phyloP scores from a whole-genome alignment of 2,797 vertebrate species.

The Neoniphon sammara region DNA sequence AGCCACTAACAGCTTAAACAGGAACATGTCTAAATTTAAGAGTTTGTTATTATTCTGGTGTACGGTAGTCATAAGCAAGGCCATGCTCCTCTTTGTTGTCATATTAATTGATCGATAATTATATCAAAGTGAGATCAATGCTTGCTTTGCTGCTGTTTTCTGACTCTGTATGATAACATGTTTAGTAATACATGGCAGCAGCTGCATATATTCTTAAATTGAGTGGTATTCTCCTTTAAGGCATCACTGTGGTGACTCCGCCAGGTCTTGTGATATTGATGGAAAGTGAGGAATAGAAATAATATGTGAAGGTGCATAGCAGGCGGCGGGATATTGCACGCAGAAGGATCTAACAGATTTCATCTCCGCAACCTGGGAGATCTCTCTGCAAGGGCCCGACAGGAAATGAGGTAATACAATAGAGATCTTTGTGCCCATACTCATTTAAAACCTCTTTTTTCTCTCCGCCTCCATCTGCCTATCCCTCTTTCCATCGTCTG shows the following conservation, averaged over 20 bases:
- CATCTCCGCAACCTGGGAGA: slow-evolving; percentile 65
- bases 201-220: slow-evolving; percentile 7
- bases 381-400: slow-evolving; percentile 46
- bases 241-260: slow-evolving; percentile 28
- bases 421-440: slow-evolving; percentile 64
- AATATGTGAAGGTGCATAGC: slow-evolving; percentile 46
- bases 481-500: slow-evolving; percentile 62
- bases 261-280: slow-evolving; percentile 49
- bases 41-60: too few relatives aligned
- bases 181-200: background rate
- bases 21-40: too few relatives aligned
- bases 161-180: too few relatives aligned
- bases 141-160: too few relatives aligned
- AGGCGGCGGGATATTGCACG: slow-evolving; percentile 38
- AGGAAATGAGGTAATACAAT: slow-evolving; percentile 79
- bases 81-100: too few relatives aligned
- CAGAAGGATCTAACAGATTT: slow-evolving; percentile 56
- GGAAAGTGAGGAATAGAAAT: slow-evolving; percentile 43
- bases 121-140: background rate
- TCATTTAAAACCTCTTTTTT: slow-evolving; percentile 41
- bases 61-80: too few relatives aligned
- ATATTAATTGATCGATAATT: background rate
- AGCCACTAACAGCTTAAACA: too few relatives aligned
- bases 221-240: slow-evolving; percentile 48
- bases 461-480: slow-evolving; percentile 41